Evolutionary conservation across 2,797 vertebrate species (phyloP), one percentile per base, ranked within the genome.

Genomic region (Galaxias olidus): DNA sequence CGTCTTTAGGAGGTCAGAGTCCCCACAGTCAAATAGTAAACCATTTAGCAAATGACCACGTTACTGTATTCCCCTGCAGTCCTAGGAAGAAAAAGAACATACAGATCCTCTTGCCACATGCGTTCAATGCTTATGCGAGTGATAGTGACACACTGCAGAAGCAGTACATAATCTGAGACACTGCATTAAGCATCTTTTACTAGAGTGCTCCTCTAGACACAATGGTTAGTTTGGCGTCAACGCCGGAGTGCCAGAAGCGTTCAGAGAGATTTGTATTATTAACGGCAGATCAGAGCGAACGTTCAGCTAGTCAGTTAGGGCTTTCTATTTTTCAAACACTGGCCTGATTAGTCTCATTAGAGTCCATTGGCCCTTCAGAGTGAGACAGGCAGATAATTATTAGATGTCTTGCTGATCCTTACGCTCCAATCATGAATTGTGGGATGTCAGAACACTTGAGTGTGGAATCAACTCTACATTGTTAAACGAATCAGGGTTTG

Each of bases 341-440:
- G 55, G n/a, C 73, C 66, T 78, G 74, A 79, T 83, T 71, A 69
- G 74, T 74, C 59, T 78, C 78, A 83, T 83, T 79, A 84, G 20
- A 54, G 59, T 66, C 76, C 47, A 55, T 73, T 77, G 59, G 66
- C 74, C 66, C 62, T 83, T 76, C 46, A 56, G 50, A 44, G 44
- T 64, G 60, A 77, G 74, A 83, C 75, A 69, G 77, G 72, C 64
- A 72, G 75, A 84, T 68, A 69, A 79, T 81, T 60, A 76, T 68
- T 30, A 51, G 4, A 4, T 50, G 46, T 59, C 54, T 42, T 15
- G 56, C 9, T 77, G 69, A 77, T 78, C 55, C 20, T 55, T 30
- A 30, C 6, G 30, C 30, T 30, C 30, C 30, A 30, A 13, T 55
- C 53, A 55, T 55, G 53, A 55, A 4, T 11, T 54, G 51, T 45